Base-by-base conservation (phyloP, 2,888 invertebrate species). In the Lithosia quadra region DNA sequence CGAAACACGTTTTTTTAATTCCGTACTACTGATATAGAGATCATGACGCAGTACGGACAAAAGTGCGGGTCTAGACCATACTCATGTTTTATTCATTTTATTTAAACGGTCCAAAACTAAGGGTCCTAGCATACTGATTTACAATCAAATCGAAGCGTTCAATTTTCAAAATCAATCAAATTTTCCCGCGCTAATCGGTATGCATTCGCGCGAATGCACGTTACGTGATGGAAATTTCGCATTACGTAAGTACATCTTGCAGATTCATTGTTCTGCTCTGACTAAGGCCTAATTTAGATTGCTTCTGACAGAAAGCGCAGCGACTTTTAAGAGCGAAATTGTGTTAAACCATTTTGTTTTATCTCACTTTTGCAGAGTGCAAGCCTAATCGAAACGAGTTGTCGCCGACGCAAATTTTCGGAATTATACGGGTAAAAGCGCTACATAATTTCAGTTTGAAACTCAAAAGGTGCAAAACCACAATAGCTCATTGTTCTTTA, bases 401-500 rank as follows among this genome's bases (percentile, higher is more conserved):
- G 18, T 18, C 28, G 28, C 28, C 5, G n/a, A n/a, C n/a, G 18
- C n/a, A 49, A 49, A n/a, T n/a, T 49, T 7, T n/a, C 9, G 5
- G 5, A 5, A 49, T n/a, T 49, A n/a, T 7, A 18, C 18, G 43
- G 43, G 0, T 18, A 7, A 18, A 43, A 56, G 21, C 13, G 13
- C 28, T 56, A 24, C 24, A 56, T 56, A 15, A 22, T 56, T 56
- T 56, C 21, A 15, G 28, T 28, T 62, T 61, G 33, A 58, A 33
- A 55, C n/a, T 28, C 33, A 43, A 34, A 49, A 18, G 9, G 61
- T 61, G 22, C 22, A 24, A 58, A 65, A 43, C 58, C 33, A 64
- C 63, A 64, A 60, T 64, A 34, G 18, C 55, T 57, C 65, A 62
- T 69, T 69, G 69, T 65, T 69, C 61, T 65, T n/a, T 55, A 53